Percentiles rank a stretch among this genome's conserved stretches.
Evolutionary conservation across 2,113 vertebrate species (phyloP).

Genomic region (Rhinolophus sinicus): DNA sequence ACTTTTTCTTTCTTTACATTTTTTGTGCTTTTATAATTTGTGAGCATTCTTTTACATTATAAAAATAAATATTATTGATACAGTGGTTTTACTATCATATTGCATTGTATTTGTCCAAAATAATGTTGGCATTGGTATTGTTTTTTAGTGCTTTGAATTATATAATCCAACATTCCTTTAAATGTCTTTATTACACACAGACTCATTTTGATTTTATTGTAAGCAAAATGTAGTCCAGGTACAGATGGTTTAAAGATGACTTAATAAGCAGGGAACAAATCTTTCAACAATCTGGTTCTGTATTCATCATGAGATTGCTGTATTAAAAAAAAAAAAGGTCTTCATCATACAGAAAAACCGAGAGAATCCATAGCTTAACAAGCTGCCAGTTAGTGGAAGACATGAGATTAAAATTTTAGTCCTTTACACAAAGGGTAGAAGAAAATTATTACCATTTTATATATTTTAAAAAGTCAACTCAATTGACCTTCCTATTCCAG

Average conservation of each 20-base stretch:
- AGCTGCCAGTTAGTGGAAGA: neutral
- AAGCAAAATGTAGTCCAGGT: constrained; percentile 45
- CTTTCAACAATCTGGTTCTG: constrained; percentile 23
- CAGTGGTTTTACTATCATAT: neutral
- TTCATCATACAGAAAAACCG: constrained; percentile 5
- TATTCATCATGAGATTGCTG: neutral
- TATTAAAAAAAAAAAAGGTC: neutral
- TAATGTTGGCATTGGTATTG: neutral
- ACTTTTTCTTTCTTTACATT: neutral
- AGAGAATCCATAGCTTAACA: neutral
- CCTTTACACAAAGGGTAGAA: neutral
- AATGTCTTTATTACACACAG: constrained; percentile 35
- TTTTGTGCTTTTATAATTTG: neutral
- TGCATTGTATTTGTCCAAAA: neutral
- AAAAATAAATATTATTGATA: constrained; percentile 7
- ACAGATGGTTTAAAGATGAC: constrained; percentile 55
- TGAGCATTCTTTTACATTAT: constrained; percentile 25
- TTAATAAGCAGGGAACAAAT: constrained; percentile 55
- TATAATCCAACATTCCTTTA: constrained; percentile 21
- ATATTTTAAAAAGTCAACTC: neutral
- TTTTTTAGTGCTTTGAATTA: constrained; percentile 42
- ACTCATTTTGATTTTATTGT: constrained; percentile 30
- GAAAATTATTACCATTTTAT: constrained; percentile 4
- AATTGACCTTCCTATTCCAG: neutral
- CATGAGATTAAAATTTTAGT: constrained; percentile 16